Evolutionary conservation across 2,888 invertebrate genomes (phyloP).

Genomic region (Meteorus colon): DNA sequence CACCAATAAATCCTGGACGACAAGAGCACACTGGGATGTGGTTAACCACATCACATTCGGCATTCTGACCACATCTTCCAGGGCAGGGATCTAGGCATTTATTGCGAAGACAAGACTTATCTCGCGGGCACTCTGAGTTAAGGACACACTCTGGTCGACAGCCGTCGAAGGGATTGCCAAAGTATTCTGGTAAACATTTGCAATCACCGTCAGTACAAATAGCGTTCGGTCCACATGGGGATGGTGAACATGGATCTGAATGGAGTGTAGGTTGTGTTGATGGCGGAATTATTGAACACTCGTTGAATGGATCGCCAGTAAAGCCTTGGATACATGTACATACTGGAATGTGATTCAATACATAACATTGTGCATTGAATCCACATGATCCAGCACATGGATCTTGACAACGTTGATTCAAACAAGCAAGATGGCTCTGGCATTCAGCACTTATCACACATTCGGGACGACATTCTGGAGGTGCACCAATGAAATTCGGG

Average conservation of each 20-base stretch:
- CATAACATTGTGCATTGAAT: slow-evolving; percentile 84
- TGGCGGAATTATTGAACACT: slow-evolving; percentile 78
- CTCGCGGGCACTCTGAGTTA: slow-evolving; percentile 85
- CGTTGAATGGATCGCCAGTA: slow-evolving; percentile 87
- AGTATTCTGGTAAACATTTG: slow-evolving; percentile 80
- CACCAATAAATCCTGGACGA: slow-evolving; percentile 70
- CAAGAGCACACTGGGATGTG: slow-evolving; percentile 80
- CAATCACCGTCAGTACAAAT: slow-evolving; percentile 80
- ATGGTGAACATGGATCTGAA: slow-evolving; percentile 78
- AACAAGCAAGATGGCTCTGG: slow-evolving; percentile 83
- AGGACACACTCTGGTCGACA: slow-evolving; percentile 89
- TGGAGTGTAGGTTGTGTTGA: slow-evolving; percentile 38
- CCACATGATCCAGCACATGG: slow-evolving; percentile 90
- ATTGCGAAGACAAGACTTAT: slow-evolving; percentile 84
- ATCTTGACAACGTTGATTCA: slow-evolving; percentile 86
- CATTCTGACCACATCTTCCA: slow-evolving; percentile 86
- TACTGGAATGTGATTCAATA: slow-evolving; percentile 86
- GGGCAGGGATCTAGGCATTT: slow-evolving; percentile 91
- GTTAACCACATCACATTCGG: slow-evolving; percentile 86
- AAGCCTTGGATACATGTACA: slow-evolving; percentile 85
- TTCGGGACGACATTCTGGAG: slow-evolving; percentile 86
- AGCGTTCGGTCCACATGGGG: slow-evolving; percentile 86
- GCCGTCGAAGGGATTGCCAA: slow-evolving; percentile 83
- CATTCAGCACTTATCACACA: slow-evolving; percentile 88
- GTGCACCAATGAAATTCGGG: slow-evolving; percentile 85